Evolutionary conservation across 2,797 vertebrate species (phyloP), one percentile per base, ranked within the genome.

Genomic region (Adrianichthys oophorus): DNA sequence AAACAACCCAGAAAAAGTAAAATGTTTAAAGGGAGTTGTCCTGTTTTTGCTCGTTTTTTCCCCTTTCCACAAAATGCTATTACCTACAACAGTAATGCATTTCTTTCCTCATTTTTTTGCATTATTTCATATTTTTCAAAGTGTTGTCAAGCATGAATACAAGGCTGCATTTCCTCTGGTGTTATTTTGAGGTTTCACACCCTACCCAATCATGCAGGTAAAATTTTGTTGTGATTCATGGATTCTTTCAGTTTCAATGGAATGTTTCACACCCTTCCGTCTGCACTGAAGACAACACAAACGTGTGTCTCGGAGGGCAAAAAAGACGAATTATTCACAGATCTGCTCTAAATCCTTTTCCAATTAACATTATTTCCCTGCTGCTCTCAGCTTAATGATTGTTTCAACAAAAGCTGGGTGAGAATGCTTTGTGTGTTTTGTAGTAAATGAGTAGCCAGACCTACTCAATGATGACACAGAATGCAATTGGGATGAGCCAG

Each of bases 361-460:
- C 51, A 16, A 43, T 5, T 1, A 7, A 7, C 10, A 10, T 47
- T 19, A 52, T 58, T 18, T 17, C 15, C 4, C 29, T 64, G 23
- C 29, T 64, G 23, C 16, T 51, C 41, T 4, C 0, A 0, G 43
- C 1, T n/a, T 45, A 2, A 4, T 18, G 23, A 4, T 18, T 41
- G 0, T 8, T 32, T 17, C 23, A 3, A 1, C 23, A 17, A 4
- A 26, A 14, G 0, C 21, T 16, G 19, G 19, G 19, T 17, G 41
- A 44, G 48, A 21, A 18, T 19, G 14, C 4, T 43, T 7, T 43
- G 40, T 15, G 19, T 56, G 41, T 59, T 46, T 56, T 45, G 4
- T 21, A n/a, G 52, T 71, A 3, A 64, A 61, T 29, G 14, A 71
- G 47, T 10, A 17, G 3, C 21, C 44, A 47, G 42, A 52, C 26